Evolutionary conservation across 2,888 invertebrate genomes (phyloP), one percentile per base, ranked within the genome.

Genomic region (Pasiphila rectangulata): DNA sequence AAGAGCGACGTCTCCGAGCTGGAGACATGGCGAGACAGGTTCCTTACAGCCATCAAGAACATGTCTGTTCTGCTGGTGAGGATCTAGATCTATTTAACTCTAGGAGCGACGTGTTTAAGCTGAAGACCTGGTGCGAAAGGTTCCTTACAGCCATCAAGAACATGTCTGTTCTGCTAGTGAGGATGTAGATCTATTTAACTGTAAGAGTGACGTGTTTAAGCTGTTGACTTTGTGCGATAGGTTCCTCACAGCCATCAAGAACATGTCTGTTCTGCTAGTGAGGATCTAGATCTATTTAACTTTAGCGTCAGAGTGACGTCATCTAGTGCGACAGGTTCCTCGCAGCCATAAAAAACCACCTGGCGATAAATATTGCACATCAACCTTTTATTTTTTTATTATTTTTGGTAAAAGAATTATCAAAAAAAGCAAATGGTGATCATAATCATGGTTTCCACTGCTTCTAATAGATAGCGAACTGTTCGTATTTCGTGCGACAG

Each of bases 121-220:
- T 96, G 73, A 93, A 93, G 67, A 90, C 93, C 46, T 96, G 95
- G 95, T 89, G 94, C 27, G 93, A 94, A 64, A 90, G 94, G 27
- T 92, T 95, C 63, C 87, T 90, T 51, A 91, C 92, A 46, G 94
- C 94, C 1, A 92, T 95, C 38, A 93, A 94, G 55, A 90, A 90
- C 37, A 92, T 92, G 12, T 73, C 84, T 25, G 89, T 92, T 6
- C 69, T 85, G 10, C 79, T 91, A 71, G 92, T 93, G 67, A 56
- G 65, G n/a, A 16, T 9, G 7, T n/a, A 13, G 1, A n/a, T 27
- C 27, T 27, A 2, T 3, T n/a, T n/a, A n/a, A n/a, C n/a, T n/a
- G n/a, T n/a, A 86, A 81, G 42, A 78, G 92, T 19, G 94, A 94
- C 61, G 80, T 96, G 2, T 87, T 90, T n/a, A 92, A 94, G 59